phyloP scores from a whole-genome alignment of 1,140 invertebrate species.

The Phenacoccus solenopsis region DNA sequence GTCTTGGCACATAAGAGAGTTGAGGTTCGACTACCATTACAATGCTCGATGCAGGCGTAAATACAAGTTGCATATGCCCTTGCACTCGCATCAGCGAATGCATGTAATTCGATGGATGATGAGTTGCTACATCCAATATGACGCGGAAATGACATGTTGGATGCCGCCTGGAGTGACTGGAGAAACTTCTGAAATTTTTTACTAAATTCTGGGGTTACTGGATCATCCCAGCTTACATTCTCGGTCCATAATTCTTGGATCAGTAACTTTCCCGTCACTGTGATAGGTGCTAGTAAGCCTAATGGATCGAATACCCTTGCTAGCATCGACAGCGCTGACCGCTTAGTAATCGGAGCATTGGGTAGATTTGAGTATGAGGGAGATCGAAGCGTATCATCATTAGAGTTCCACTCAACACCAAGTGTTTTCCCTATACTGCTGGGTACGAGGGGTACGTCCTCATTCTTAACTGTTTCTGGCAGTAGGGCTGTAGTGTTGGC shows the following conservation, averaged over 20 bases:
- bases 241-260: conserved; percentile 32
- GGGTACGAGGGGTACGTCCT: too few species aligned
- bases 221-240: conserved; percentile 31
- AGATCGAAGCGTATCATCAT: not conserved
- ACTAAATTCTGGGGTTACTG: conserved; percentile 25
- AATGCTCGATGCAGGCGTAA: conserved; percentile 23
- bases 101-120: conserved; percentile 23
- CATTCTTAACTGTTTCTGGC: not conserved
- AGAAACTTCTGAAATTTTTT: conserved; percentile 24
- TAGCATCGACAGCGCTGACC: conserved; percentile 30
- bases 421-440: not conserved
- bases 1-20: conserved; percentile 23
- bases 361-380: not conserved
- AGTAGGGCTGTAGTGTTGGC: conserved; percentile 15
- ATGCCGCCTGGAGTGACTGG: conserved; percentile 18
- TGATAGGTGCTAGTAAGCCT: conserved; percentile 32
- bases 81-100: conserved; percentile 28
- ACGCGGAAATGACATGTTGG: conserved; percentile 23
- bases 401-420: not conserved
- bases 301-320: conserved; percentile 34
- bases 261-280: conserved; percentile 32
- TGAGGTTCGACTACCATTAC: not conserved
- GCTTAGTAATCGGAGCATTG: conserved; percentile 26
- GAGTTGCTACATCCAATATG: conserved; percentile 16
- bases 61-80: conserved; percentile 25